phyloP scores from a whole-genome alignment of 1,140 invertebrate species.

The Scylla paramamosain region DNA sequence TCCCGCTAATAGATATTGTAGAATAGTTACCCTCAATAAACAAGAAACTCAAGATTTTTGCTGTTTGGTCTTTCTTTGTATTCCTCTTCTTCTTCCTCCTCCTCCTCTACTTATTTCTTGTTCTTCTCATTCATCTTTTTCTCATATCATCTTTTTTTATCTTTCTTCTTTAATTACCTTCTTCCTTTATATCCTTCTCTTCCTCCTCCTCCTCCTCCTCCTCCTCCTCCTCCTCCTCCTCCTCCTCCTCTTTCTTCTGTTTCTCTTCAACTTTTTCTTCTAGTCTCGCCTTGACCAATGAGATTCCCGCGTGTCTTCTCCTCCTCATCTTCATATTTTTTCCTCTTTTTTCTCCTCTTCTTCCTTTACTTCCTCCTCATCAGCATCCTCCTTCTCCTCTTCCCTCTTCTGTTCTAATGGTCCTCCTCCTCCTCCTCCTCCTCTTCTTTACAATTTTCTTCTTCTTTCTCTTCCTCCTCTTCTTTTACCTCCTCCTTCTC shows the following conservation, averaged over 20 bases:
- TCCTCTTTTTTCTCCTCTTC: background rate
- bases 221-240: background rate
- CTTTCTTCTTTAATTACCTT: background rate
- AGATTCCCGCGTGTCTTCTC: background rate
- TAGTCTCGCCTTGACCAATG: background rate
- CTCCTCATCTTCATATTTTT: background rate
- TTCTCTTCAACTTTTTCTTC: background rate
- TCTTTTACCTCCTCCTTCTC: background rate
- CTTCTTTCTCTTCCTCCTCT: background rate
- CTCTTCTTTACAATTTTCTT: background rate
- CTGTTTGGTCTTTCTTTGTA: too few relatives aligned
- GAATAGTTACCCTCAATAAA: too few relatives aligned
- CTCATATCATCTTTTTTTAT: background rate
- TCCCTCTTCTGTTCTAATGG: background rate
- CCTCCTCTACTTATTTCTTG: background rate
- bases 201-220: background rate
- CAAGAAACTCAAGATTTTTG: too few relatives aligned
- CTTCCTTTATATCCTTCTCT: background rate
- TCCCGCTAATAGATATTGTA: too few relatives aligned
- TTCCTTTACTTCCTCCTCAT: background rate
- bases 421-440: too few relatives aligned
- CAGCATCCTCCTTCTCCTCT: background rate
- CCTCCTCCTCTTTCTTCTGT: background rate
- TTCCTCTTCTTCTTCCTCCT: background rate
- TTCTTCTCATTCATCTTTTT: background rate